phyloP scores from a whole-genome alignment of 2,113 vertebrate species.

The Callipepla squamata region DNA sequence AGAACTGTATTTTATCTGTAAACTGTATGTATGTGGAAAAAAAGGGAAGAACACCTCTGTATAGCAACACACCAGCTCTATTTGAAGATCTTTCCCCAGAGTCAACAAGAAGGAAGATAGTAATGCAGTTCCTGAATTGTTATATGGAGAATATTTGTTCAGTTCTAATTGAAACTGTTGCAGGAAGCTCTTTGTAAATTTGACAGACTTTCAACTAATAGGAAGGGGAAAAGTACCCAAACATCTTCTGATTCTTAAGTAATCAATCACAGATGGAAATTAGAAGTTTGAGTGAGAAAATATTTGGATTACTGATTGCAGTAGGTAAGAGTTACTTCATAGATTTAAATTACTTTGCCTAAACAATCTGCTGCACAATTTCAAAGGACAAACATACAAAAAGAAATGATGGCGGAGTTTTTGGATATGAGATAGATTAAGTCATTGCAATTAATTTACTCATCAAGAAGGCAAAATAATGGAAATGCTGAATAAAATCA shows the following conservation, averaged over 20 bases:
- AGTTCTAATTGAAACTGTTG: slow-evolving; percentile 15
- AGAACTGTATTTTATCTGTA: background rate
- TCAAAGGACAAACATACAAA: background rate
- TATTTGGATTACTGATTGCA: background rate
- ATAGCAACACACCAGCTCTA: background rate
- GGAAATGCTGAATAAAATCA: background rate
- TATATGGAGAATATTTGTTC: background rate
- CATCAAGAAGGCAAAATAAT: background rate
- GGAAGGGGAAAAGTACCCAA: background rate
- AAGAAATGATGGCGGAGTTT: background rate
- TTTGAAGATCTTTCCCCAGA: background rate
- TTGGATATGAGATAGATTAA: background rate
- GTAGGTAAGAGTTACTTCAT: background rate
- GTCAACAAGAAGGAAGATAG: background rate
- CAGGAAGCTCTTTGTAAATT: background rate
- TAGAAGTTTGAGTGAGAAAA: background rate
- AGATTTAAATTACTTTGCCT: background rate
- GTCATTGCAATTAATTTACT: background rate
- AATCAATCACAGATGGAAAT: background rate
- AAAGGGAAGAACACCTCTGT: background rate
- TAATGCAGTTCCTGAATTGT: background rate
- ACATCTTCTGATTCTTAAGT: background rate
- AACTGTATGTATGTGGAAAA: background rate
- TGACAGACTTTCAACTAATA: background rate
- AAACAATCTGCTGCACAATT: background rate